Conservation (phyloP, 2,888 invertebrate species). For the Drosophila mayaguana region DNA sequence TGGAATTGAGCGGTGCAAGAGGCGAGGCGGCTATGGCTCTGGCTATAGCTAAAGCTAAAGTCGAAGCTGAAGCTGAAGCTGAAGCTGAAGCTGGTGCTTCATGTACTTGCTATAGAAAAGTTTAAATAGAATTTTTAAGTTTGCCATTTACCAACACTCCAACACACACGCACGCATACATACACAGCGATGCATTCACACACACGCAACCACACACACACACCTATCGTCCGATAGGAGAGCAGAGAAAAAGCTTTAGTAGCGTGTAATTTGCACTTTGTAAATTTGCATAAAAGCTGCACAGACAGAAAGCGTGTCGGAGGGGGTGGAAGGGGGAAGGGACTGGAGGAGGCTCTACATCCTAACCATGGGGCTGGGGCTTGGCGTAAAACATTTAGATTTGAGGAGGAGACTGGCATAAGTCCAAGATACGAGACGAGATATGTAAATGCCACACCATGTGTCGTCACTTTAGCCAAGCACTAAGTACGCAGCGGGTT, state of each 20-base stretch:
- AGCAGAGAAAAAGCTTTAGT: slow-evolving; percentile 77
- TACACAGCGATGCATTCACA: slow-evolving; percentile 12
- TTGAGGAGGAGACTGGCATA: slow-evolving; percentile 65
- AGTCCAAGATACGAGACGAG: slow-evolving; percentile 77
- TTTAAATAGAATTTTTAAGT: slow-evolving; percentile 82
- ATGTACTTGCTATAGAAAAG: slow-evolving; percentile 56
- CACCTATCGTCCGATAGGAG: slow-evolving; percentile 57
- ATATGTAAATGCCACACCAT: slow-evolving; percentile 79
- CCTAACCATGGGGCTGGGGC: neutral
- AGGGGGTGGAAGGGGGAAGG: neutral
- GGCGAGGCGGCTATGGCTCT: slow-evolving; percentile 5
- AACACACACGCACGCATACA: slow-evolving; percentile 26
- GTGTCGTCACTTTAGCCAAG: slow-evolving; percentile 71
- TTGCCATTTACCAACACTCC: slow-evolving; percentile 75
- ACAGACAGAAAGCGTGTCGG: slow-evolving; percentile 4
- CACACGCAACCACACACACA: slow-evolving; percentile 21
- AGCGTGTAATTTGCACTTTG: slow-evolving; percentile 83
- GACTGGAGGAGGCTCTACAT: neutral
- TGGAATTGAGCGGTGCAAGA: slow-evolving; percentile 12
- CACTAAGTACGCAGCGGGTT: slow-evolving; percentile 48
- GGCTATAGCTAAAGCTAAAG: neutral
- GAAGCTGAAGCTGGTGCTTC: slow-evolving; percentile 10
- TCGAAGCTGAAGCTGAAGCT: neutral
- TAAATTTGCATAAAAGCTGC: slow-evolving; percentile 82
- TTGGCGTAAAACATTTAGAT: slow-evolving; percentile 34